Conservation (phyloP, 2,113 vertebrate genomes). For the Mystacornis crossleyi region DNA sequence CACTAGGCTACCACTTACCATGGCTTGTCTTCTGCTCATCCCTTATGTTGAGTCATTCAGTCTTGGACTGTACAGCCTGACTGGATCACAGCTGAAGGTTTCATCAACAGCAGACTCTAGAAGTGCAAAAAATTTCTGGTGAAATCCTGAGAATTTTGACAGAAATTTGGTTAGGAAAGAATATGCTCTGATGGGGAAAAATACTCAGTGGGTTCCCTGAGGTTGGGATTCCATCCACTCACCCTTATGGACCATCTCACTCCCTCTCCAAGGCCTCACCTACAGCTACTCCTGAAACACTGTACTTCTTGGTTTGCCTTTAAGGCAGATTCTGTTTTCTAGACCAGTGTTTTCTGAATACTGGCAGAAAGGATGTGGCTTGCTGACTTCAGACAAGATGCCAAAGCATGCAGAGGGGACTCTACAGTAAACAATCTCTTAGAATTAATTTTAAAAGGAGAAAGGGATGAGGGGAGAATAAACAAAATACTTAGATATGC, state of each 20-base stretch:
- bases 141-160: neutral
- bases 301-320: neutral
- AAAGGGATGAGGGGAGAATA: slow-evolving; percentile 8
- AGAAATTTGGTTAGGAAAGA: neutral
- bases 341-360: neutral
- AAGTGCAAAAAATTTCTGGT: neutral
- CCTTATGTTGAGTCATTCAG: neutral
- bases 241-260: neutral
- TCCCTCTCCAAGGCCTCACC: neutral
- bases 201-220: neutral
- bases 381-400: slow-evolving; percentile 19
- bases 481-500: slow-evolving; percentile 38
- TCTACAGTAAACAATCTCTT: neutral
- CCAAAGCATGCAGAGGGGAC: neutral
- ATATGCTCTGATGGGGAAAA: neutral
- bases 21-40: neutral
- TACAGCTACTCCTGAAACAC: neutral
- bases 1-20: neutral
- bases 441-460: slow-evolving; percentile 28
- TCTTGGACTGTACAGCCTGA: neutral
- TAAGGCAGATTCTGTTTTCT: neutral
- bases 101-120: neutral
- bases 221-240: neutral
- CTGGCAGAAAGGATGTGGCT: neutral
- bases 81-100: neutral